A percentile compares a stretch with the other conserved stretches of the same genome.
Conservation (phyloP, 2,888 invertebrate genomes). For the Sarcophaga rosellei region DNA sequence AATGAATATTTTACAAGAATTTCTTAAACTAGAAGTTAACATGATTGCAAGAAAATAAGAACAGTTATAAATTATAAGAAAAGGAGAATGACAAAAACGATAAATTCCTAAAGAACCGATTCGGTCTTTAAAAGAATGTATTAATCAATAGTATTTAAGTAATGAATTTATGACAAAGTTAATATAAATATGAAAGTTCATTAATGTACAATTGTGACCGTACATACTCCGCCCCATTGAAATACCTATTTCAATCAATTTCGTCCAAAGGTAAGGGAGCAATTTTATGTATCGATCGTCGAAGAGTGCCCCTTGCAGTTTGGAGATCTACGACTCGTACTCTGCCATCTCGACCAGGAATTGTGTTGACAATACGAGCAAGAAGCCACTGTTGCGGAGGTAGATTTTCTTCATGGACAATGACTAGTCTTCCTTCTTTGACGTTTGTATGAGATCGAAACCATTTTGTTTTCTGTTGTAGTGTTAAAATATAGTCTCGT, state of each 20-base stretch:
- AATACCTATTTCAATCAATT: not conserved
- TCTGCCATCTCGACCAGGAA: not conserved
- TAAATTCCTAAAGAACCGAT: too few species aligned
- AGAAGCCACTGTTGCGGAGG: slow-evolving; percentile 14
- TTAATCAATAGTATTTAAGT: too few species aligned
- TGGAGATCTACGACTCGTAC: not conserved
- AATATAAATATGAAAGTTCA: too few species aligned
- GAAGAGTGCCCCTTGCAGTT: not conserved
- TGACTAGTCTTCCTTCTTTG: not conserved
- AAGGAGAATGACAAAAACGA: too few species aligned
- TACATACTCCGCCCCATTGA: not conserved
- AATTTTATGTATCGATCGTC: not conserved
- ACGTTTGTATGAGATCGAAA: not conserved
- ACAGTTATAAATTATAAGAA: too few species aligned
- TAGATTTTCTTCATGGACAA: slow-evolving; percentile 5
- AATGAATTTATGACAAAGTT: too few species aligned
- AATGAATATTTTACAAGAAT: too few species aligned
- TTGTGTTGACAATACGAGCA: not conserved
- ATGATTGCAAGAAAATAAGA: too few species aligned
- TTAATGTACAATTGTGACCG: too few species aligned
- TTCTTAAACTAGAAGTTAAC: too few species aligned
- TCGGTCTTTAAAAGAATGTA: too few species aligned
- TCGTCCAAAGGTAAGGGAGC: not conserved
- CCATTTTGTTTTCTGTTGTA: not conserved
- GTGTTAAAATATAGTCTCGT: too few species aligned